phyloP scores from a whole-genome alignment of 1,140 invertebrate species.

The Metopolophium dirhodum region DNA sequence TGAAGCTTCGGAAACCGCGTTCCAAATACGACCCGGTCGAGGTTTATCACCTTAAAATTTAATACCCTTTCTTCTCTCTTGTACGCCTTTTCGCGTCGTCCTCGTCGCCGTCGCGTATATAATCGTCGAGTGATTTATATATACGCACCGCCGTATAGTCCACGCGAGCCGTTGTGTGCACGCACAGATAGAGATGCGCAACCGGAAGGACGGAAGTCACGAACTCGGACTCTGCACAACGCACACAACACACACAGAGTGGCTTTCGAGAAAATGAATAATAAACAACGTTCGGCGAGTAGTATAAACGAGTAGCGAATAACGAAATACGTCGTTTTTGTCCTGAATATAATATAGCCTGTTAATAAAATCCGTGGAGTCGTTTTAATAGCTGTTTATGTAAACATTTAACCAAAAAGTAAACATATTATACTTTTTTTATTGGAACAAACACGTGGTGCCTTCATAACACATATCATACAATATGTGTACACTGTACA shows the following conservation, averaged over 20 bases:
- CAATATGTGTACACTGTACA: neutral
- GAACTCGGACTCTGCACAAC: constrained; percentile 29
- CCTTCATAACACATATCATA: neutral
- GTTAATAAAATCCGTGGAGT: neutral
- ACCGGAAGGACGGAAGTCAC: constrained; percentile 41
- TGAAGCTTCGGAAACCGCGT: constrained; percentile 35
- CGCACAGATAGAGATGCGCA: neutral
- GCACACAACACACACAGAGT: neutral
- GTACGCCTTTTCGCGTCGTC: neutral
- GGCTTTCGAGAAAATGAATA: neutral
- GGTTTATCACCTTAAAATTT: constrained; percentile 54
- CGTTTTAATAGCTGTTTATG: neutral
- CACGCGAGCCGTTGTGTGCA: neutral
- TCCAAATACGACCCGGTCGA: constrained; percentile 23
- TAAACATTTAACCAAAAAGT: neutral
- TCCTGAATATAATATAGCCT: neutral
- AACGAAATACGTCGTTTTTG: neutral
- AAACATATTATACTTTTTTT: neutral
- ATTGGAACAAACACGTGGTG: neutral
- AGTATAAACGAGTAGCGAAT: neutral
- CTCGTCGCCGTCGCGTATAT: neutral
- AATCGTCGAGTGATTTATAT: neutral
- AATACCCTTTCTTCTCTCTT: constrained; percentile 42
- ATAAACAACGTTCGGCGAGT: neutral
- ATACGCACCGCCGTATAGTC: neutral